These are phyloP conservation scores for Tenthredo amoena DNA, from an alignment of 2,888 invertebrate species.

Conservation along the genomic window DNA sequence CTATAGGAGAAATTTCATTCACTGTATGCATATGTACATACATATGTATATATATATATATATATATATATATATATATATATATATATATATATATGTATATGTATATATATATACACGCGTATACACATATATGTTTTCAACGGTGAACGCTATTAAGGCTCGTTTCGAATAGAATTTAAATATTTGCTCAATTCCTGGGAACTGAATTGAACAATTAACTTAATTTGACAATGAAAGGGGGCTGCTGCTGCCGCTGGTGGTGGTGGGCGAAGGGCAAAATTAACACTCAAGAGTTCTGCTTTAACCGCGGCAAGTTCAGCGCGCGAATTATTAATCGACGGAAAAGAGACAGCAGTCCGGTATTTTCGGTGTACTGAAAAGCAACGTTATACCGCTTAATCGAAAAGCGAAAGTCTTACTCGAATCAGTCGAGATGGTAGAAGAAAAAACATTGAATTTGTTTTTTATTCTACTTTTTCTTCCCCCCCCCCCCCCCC, in stretches of 20 bases:
- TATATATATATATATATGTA: no score
- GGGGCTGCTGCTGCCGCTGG: background rate
- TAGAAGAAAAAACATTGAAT: background rate
- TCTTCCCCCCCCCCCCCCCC: no score
- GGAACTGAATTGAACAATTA: constrained; percentile 36
- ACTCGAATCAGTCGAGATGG: background rate
- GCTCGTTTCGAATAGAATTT: constrained; percentile 23
- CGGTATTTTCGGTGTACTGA: background rate
- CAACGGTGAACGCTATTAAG: constrained; percentile 7
- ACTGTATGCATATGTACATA: background rate
- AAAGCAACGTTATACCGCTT: background rate
- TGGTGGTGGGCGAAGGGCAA: background rate
- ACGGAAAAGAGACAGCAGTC: background rate
- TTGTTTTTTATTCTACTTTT: background rate
- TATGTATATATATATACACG: no score
- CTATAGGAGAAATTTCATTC: background rate
- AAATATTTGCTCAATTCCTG: constrained; percentile 21
- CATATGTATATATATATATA: no score
- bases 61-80: background rate
- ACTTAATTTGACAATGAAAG: constrained; percentile 21
- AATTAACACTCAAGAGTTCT: background rate
- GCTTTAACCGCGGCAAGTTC: background rate
- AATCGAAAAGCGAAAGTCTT: background rate
- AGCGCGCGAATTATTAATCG: background rate
- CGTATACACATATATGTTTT: background rate